These are phyloP conservation scores for Epinephelus coioides DNA, from an alignment of 2,797 vertebrate species.

Conservation along the genomic window DNA sequence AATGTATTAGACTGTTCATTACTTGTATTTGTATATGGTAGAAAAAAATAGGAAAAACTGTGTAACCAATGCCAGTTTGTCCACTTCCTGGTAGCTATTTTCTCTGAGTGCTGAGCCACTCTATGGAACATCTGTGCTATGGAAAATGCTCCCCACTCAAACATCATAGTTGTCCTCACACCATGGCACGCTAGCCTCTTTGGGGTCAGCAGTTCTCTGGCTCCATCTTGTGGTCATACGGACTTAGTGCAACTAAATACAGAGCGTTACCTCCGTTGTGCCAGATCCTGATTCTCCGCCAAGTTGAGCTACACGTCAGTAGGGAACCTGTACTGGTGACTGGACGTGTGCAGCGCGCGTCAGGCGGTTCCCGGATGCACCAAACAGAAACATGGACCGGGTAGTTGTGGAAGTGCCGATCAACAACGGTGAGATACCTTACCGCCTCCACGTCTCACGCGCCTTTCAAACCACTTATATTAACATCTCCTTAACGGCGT, in stretches of 20 bases:
- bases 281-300: constrained; percentile 69
- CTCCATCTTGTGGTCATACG: constrained; percentile 66
- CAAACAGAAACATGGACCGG: constrained; percentile 83
- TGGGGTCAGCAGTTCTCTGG: constrained; percentile 16
- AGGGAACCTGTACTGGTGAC: constrained; percentile 85
- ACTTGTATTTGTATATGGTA: neutral
- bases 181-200: too few relatives aligned
- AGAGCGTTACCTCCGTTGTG: constrained; percentile 24
- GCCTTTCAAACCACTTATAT: constrained; percentile 20
- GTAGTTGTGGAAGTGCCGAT: constrained; percentile 83
- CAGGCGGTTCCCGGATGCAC: constrained; percentile 82
- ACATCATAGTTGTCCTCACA: neutral
- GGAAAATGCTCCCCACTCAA: neutral
- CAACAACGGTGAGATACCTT: constrained; percentile 82
- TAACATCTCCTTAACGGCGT: constrained; percentile 29
- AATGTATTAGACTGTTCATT: neutral
- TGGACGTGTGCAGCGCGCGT: constrained; percentile 85
- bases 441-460: constrained; percentile 52
- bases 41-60: neutral
- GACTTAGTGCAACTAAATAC: neutral
- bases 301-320: constrained; percentile 88
- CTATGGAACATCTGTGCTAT: neutral
- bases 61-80: too few relatives aligned
- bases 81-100: too few relatives aligned
- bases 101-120: neutral